These are phyloP conservation scores for Lasioglossum vierecki DNA, from an alignment of 2,888 invertebrate genomes.

Conservation along the genomic window DNA sequence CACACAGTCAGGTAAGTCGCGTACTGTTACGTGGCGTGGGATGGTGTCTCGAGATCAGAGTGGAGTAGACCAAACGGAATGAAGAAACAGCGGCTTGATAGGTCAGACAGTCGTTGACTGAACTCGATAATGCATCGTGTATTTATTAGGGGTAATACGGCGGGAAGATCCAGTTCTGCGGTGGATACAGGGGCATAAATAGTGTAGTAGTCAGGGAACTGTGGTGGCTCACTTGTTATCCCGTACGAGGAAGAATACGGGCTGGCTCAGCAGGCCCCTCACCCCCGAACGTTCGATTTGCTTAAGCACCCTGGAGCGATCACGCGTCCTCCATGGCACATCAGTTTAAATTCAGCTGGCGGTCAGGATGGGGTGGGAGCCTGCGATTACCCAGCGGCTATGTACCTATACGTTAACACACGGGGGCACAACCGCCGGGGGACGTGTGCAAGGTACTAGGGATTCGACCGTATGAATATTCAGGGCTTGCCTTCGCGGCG, in stretches of 20 bases:
- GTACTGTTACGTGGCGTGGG: too few relatives aligned
- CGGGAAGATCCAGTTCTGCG: not conserved
- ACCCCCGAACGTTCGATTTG: constrained; percentile 62
- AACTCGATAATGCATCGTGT: constrained; percentile 35
- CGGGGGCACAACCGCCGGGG: constrained; percentile 40
- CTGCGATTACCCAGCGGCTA: constrained; percentile 65
- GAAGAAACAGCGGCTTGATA: not conserved
- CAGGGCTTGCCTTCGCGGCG: constrained; percentile 69
- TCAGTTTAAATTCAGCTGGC: constrained; percentile 69
- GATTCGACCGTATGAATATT: constrained; percentile 70
- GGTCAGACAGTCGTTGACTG: constrained; percentile 12
- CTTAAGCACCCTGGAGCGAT: constrained; percentile 63
- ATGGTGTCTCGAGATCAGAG: not conserved
- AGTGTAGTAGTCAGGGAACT: not conserved
- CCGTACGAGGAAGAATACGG: constrained; percentile 40
- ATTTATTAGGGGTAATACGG: constrained; percentile 38
- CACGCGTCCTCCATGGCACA: constrained; percentile 54
- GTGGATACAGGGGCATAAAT: constrained; percentile 20
- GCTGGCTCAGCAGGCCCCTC: constrained; percentile 21
- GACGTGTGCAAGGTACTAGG: constrained; percentile 57
- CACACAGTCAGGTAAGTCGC: too few relatives aligned
- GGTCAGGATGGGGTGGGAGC: constrained; percentile 45
- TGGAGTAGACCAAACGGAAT: not conserved
- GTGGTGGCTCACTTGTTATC: constrained; percentile 25
- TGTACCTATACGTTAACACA: constrained; percentile 64